A percentile compares a stretch with the other conserved stretches of the same genome.
Conservation (phyloP, 2,113 vertebrate genomes). For the Laterallus jamaicensis region DNA sequence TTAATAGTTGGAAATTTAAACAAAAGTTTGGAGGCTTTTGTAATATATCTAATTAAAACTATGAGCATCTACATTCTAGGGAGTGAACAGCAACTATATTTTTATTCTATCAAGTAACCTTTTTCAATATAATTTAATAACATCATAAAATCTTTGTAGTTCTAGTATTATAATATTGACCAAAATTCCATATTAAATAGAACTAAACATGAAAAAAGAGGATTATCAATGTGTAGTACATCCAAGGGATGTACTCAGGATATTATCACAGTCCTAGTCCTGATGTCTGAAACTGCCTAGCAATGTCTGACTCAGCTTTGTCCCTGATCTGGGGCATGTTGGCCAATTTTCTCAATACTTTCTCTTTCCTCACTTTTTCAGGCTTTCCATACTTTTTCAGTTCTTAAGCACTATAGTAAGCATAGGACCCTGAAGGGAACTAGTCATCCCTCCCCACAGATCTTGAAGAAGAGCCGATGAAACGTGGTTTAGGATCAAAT, state of each 20-base stretch:
- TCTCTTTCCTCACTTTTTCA: not conserved
- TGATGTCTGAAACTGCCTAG: not conserved
- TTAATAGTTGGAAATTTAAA: not conserved
- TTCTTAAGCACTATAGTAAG: not conserved
- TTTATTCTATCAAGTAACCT: not conserved
- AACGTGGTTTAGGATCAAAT: not conserved
- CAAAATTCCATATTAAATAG: not conserved
- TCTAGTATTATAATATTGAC: not conserved
- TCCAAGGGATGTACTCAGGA: not conserved
- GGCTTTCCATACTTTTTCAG: no score
- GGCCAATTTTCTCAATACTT: not conserved
- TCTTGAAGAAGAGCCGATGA: not conserved
- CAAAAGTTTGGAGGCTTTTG: not conserved
- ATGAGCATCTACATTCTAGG: not conserved
- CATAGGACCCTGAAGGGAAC: not conserved
- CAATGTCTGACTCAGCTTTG: not conserved
- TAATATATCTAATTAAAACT: not conserved
- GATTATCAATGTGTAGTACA: not conserved
- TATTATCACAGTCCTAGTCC: not conserved
- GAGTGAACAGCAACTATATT: not conserved
- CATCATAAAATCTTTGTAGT: not conserved
- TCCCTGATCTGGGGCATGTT: not conserved
- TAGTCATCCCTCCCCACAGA: rapidly evolving
- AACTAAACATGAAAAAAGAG: not conserved
- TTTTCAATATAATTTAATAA: not conserved